Evolutionary conservation across 2,113 vertebrate species (phyloP).

Genomic region (Poeciliopsis turrubarensis): DNA sequence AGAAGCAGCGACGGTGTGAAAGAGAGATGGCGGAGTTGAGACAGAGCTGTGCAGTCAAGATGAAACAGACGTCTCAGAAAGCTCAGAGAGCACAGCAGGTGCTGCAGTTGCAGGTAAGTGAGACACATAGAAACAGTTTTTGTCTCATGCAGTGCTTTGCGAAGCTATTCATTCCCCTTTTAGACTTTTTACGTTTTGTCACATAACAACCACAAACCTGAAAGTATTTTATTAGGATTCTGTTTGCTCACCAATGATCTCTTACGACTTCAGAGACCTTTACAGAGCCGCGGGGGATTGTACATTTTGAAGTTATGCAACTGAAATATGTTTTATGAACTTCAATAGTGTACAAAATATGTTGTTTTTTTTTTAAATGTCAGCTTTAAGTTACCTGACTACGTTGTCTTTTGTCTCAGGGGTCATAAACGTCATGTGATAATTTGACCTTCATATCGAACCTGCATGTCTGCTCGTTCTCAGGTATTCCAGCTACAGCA

Average conservation of each 20-base stretch:
- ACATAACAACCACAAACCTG: neutral
- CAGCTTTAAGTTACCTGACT: no score
- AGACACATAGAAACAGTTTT: neutral
- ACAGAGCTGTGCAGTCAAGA: conserved; percentile 84
- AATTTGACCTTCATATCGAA: neutral
- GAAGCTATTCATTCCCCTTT: neutral
- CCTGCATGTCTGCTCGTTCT: conserved; percentile 3
- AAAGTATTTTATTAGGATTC: neutral
- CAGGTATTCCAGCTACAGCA: conserved; percentile 95
- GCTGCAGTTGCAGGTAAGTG: conserved; percentile 87
- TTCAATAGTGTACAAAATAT: no score
- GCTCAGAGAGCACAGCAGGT: conserved; percentile 91
- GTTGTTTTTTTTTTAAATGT: no score
- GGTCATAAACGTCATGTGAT: no score
- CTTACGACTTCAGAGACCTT: no score
- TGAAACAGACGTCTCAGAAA: conserved; percentile 87
- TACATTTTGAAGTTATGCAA: no score
- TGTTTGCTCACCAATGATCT: no score
- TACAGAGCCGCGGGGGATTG: no score
- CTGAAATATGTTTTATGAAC: no score
- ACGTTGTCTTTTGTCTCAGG: no score
- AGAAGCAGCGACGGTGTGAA: conserved; percentile 90
- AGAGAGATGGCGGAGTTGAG: conserved; percentile 89
- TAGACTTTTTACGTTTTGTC: neutral
- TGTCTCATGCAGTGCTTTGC: neutral